Evolutionary conservation across 2,888 invertebrate species (phyloP), one percentile per base, ranked within the genome.

Genomic region (Stramonita haemastoma): DNA sequence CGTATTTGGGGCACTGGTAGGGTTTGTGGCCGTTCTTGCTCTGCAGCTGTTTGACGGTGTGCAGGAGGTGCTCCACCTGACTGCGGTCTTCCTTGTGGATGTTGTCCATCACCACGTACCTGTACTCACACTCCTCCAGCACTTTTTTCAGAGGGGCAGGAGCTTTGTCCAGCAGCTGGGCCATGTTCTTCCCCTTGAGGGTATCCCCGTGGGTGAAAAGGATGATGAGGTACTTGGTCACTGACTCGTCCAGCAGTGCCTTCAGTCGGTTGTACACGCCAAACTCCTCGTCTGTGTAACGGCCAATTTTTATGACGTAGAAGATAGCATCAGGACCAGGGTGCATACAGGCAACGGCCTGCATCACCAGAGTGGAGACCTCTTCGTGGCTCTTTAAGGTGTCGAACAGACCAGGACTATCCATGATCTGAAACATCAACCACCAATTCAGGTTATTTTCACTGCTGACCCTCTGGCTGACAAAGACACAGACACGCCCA

Each of bases 241-340:
- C 77, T 22, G n/a, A 29, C 29, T 8, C 2, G 77, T 77, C 77
- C 77, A 77, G 77, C 77, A 77, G 77, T 13, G 77, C 77, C n/a
- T 77, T 77, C 29, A 77, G 77, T n/a, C 77, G 26, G 26, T 22
- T 77, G 77, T 77, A 77, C 77, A 77, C 77, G 77, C 77, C 77
- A n/a, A 26, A 29, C 29, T 77, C 77, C 11, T 77, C 77, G 29
- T 29, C 77, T 17, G 29, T 29, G 29, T 77, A 26, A 77, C n/a
- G 70, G 66, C 86, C 86, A 34, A 86, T 70, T 66, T 86, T 60
- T n/a, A 86, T 57, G 32, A 86, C 86, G 86, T 86, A 86, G 32
- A 86, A 57, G 70, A 86, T 19, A 56, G 86, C 86, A 34, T 86
- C 57, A 66, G 86, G 86, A 32, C 86, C 86, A 17, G 86, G 86